Percentiles rank a stretch among this genome's conserved stretches.
Evolutionary conservation across 2,888 invertebrate species (phyloP).

Genomic region (Netelia inedita): DNA sequence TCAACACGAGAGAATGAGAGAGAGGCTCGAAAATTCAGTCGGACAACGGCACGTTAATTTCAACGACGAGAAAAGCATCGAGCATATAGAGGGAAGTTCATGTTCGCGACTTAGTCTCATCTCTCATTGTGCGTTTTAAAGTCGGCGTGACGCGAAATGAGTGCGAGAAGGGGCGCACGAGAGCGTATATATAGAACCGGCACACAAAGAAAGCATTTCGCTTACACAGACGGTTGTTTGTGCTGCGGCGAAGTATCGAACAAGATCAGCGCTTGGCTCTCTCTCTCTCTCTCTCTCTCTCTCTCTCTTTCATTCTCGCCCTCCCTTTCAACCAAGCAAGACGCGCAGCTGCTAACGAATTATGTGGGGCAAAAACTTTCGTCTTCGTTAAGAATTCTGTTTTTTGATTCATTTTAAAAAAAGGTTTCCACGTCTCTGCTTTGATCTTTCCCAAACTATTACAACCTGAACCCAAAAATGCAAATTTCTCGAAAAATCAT

Average conservation of each 20-base stretch:
- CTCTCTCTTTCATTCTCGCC: background rate
- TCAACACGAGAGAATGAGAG: background rate
- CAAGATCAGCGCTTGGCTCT: constrained; percentile 41
- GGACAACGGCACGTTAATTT: constrained; percentile 28
- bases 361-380: constrained; percentile 52
- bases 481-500: too few relatives aligned
- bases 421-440: background rate
- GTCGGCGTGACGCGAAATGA: constrained; percentile 41
- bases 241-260: constrained; percentile 48
- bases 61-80: constrained; percentile 34
- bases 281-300: background rate
- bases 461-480: too few relatives aligned
- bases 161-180: constrained; percentile 1
- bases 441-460: too few relatives aligned
- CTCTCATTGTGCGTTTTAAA: constrained; percentile 42
- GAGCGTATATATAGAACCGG: background rate
- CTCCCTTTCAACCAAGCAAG: background rate
- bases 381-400: background rate
- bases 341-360: constrained; percentile 58
- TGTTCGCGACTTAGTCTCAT: background rate
- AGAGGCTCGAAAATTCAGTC: constrained; percentile 10
- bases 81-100: background rate
- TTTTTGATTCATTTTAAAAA: background rate
- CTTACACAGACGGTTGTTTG: background rate
- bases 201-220: constrained; percentile 21